Evolutionary conservation across 2,113 vertebrate genomes (phyloP), one percentile per base, ranked within the genome.

Genomic region (Coptodon rendalli): DNA sequence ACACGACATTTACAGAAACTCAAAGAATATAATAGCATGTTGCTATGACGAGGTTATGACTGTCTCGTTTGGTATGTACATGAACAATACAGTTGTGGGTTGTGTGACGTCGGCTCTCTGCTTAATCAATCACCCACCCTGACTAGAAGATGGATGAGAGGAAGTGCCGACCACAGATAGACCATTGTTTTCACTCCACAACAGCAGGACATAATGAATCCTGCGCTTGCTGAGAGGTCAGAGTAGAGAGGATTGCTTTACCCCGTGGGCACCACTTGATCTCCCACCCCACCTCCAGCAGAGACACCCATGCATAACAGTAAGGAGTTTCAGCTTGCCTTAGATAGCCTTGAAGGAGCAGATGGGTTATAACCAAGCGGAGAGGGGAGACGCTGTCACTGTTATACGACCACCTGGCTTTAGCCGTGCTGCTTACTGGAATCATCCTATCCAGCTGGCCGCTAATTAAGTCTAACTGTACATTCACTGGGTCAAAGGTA

Each of bases 121-220:
- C 53, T 84, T 61, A 66, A 87, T 93, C 90, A 80, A 14, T 93
- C 82, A 48, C 13, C 68, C 56, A 83, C 53, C 36, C 52, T 19
- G 40, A 82, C 86, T 76, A 82, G 43, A 91, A 90, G 89, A 95
- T 86, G 86, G 89, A 93, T 83, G 91, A 92, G 86, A 89, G 91
- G 94, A 95, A 94, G 84, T 79, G 59, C 80, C 19, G 71, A 68
- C 57, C 68, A 94, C 93, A 94, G 91, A 94, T 45, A 89, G 40
- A 80, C 89, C 91, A 87, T 94, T 94, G 94, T 95, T 80, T 92
- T 61, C 89, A 7, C 80, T 78, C 84, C 40, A 79, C 78, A 88
- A 79, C 87, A 80, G 83, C 79, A 87, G 83, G 71, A 87, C 87
- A 93, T 80, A 86, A 91, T 91, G 86, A 91, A 87, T 92, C 59